phyloP scores from a whole-genome alignment of 2,888 invertebrate species.

The Vesta saturnalis region DNA sequence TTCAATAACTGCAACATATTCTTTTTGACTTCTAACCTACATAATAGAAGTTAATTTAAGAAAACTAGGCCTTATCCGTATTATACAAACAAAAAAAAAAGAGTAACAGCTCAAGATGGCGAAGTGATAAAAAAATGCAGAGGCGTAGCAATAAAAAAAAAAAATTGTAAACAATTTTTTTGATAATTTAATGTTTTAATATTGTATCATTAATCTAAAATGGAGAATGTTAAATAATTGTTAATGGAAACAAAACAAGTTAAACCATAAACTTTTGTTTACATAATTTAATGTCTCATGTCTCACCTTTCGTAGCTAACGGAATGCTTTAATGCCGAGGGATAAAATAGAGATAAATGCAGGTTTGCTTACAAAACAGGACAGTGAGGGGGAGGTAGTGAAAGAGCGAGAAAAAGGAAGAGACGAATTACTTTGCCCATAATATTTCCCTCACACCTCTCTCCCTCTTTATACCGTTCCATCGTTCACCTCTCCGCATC shows the following conservation, averaged over 20 bases:
- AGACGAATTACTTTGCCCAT: constrained; percentile 39
- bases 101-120: background rate
- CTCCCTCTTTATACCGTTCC: background rate
- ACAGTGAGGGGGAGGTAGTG: too few species aligned
- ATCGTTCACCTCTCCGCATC: background rate
- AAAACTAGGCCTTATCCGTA: too few species aligned
- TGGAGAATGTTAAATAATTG: constrained; percentile 21
- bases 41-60: too few species aligned
- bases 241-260: constrained; percentile 29
- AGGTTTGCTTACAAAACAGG: constrained; percentile 28
- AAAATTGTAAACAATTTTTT: background rate
- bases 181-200: background rate
- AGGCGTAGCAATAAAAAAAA: background rate
- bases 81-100: too few species aligned
- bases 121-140: background rate
- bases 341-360: constrained; percentile 20
- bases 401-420: constrained; percentile 33
- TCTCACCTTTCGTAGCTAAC: constrained; percentile 36
- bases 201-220: constrained; percentile 21
- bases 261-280: constrained; percentile 36
- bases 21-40: too few species aligned
- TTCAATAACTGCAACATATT: too few species aligned
- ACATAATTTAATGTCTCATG: constrained; percentile 38
- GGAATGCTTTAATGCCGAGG: constrained; percentile 34
- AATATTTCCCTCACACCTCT: constrained; percentile 28